phyloP scores from a whole-genome alignment of 2,797 vertebrate genomes.

The Crocodylus rhombifer region DNA sequence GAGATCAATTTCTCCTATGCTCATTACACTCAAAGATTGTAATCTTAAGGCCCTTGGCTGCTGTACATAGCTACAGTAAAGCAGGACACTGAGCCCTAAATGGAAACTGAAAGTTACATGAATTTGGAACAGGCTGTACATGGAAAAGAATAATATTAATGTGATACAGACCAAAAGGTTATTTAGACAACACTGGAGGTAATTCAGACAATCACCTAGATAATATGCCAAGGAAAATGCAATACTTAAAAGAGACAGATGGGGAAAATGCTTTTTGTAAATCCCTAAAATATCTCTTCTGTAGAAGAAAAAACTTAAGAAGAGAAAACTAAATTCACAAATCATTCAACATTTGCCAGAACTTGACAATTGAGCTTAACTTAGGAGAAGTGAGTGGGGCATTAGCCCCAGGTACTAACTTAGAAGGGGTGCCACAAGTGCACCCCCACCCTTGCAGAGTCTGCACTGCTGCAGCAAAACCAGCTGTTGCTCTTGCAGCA shows the following conservation, averaged over 20 bases:
- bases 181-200: background rate
- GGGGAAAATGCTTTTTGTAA: background rate
- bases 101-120: conserved; percentile 1
- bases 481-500: too few species aligned
- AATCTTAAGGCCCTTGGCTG: conserved; percentile 8
- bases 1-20: conserved; percentile 28
- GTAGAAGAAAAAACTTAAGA: background rate
- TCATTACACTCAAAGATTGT: conserved; percentile 34
- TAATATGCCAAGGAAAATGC: background rate
- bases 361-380: background rate
- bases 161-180: background rate
- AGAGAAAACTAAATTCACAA: background rate
- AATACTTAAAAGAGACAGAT: background rate
- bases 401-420: too few species aligned
- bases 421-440: too few species aligned
- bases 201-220: background rate
- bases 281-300: background rate
- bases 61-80: background rate
- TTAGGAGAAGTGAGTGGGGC: background rate
- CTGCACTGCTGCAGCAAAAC: too few species aligned
- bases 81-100: background rate
- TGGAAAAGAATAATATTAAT: background rate
- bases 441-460: too few species aligned
- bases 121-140: conserved; percentile 8
- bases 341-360: background rate